Percentiles rank a stretch among this genome's conserved stretches.
Conservation (phyloP, 2,113 vertebrate species). For the Chlamydotis undulata region DNA sequence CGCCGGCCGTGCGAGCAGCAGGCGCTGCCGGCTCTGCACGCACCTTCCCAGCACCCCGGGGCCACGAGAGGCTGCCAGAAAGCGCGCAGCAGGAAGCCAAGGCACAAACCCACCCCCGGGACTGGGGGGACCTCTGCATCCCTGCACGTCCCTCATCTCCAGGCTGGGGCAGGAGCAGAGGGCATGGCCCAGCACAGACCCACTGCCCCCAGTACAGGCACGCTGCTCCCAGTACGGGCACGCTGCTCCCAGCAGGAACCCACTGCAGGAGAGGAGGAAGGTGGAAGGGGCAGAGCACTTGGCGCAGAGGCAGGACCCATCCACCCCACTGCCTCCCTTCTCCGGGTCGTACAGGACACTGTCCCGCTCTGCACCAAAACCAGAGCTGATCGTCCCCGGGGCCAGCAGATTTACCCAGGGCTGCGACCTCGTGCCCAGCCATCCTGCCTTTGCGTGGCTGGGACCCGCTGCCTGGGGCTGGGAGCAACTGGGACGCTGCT, state of each 20-base stretch:
- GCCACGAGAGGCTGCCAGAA: not conserved
- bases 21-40: not conserved
- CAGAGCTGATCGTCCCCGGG: not conserved
- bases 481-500: not conserved
- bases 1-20: fast-evolving
- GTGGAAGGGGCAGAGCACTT: not conserved
- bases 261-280: not conserved
- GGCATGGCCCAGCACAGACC: no score
- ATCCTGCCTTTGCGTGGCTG: not conserved
- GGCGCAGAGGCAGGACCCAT: not conserved
- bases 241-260: not conserved
- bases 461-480: not conserved
- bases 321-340: not conserved
- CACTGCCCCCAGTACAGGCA: not conserved
- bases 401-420: not conserved
- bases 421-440: not conserved
- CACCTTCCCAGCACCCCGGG: not conserved
- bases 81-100: fast-evolving
- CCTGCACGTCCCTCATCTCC: not conserved
- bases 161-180: not conserved
- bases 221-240: no score
- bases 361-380: fast-evolving
- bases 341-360: no score
- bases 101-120: not conserved
- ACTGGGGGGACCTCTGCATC: no score